Base-by-base conservation (phyloP, 2,113 vertebrate species). In the Gambusia holbrooki region DNA sequence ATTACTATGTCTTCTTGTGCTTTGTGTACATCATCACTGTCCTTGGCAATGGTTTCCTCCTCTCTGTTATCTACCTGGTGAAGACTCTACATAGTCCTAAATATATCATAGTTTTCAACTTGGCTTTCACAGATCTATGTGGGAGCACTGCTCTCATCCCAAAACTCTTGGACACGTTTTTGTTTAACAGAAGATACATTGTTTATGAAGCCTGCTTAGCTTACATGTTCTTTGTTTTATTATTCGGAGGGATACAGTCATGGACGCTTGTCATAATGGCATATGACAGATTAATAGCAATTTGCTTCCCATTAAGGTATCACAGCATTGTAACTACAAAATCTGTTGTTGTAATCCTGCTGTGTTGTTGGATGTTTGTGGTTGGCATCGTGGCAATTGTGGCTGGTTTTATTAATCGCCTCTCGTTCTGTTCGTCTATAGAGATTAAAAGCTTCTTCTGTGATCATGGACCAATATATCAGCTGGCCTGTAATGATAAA, bases 271-370 rank as follows among this genome's bases (percentile, higher is more conserved):
- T 81, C 3, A 78, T 30, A 2, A 86, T 94, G 81, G 81, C 92
- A 9, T 93, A 85, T 81, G 93, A 94, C 81, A 89, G 93, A 82
- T 68, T 92, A 2, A 45, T 92, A 62, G 91, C 93, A 0, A 93
- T 94, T 74, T 92, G 88, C 12, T 88, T 86, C 25, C 92, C 92
- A 64, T 76, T 93, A 28, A 73, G 74, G 22, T 92, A 91, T 45
- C 81, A 90, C n/a, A 77, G 40, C 27, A 69, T 92, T 33, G 61
- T 92, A 27, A 90, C 90, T 0, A 84, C 69, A 66, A 17, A 1
- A 64, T 6, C 65, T 37, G 17, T 90, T 72, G 0, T 45, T 73
- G 12, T 61, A 8, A 79, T 90, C 6, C 63, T 93, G 70, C 0
- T 76, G 2, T 63, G 29, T 61, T 15, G 2, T 3, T 93, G 89